Percentiles rank a stretch among this genome's conserved stretches.
phyloP scores from a whole-genome alignment of 2,888 invertebrate genomes.

The Sarcophaga rosellei region DNA sequence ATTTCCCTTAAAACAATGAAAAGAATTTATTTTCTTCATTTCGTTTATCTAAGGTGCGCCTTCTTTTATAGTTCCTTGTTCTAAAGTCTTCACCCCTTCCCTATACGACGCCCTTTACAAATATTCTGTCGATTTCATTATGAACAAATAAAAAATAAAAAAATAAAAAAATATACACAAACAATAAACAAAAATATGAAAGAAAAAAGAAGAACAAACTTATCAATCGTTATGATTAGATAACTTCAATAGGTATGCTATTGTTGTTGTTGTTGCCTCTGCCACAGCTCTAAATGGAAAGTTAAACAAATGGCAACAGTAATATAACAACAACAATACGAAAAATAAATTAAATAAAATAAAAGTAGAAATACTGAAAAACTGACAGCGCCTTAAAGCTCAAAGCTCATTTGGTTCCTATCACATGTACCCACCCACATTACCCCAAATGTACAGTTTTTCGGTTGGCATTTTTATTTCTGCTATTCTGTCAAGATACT shows the following conservation, averaged over 20 bases:
- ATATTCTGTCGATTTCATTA: neutral
- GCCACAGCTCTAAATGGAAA: neutral
- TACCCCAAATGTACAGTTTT: too few species aligned
- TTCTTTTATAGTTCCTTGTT: too few species aligned
- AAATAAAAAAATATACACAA: too few species aligned
- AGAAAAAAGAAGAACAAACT: slow-evolving; percentile 26
- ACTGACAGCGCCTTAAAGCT: too few species aligned
- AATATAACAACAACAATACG: neutral
- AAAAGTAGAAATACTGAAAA: neutral
- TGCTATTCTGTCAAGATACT: too few species aligned
- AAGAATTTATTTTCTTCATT: too few species aligned
- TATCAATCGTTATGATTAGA: slow-evolving; percentile 60
- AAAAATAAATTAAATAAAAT: neutral
- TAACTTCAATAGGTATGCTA: neutral
- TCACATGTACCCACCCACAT: too few species aligned
- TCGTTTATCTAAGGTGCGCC: too few species aligned
- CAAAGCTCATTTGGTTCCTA: too few species aligned
- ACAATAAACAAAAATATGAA: slow-evolving; percentile 14
- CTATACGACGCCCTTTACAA: neutral
- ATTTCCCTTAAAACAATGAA: too few species aligned
- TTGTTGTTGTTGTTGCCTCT: slow-evolving; percentile 3
- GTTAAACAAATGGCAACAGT: neutral
- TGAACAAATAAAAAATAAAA: neutral
- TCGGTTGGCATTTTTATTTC: too few species aligned
- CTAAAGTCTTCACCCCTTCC: neutral